A percentile compares a stretch with the other conserved stretches of the same genome.
These are phyloP conservation scores for Danio rerio DNA, from an alignment of 2,113 vertebrate genomes.

Conservation along the genomic window GRCz12tu NC_133191.1:22942501-22943000, in stretches of 20 bases:
- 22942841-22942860: neutral
- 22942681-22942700: constrained; percentile 64
- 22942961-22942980: constrained; percentile 96
- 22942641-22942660: constrained; percentile 39
- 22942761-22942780: constrained; percentile 47
- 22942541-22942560: neutral
- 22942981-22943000: constrained; percentile 83
- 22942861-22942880: neutral
- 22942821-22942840: neutral
- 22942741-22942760: constrained; percentile 53
- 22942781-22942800: constrained; percentile 24
- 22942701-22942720: constrained; percentile 61
- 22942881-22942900: constrained; percentile 86
- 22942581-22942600: no score
- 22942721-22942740: constrained; percentile 62
- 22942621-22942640: constrained; percentile 31
- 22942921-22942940: constrained; percentile 88
- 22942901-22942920: constrained; percentile 95
- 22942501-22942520: neutral
- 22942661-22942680: constrained; percentile 57
- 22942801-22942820: constrained; percentile 25
- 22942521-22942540: neutral
- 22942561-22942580: neutral
- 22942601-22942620: neutral
- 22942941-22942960: constrained; percentile 87